phyloP scores from a whole-genome alignment of 2,888 invertebrate species.

The Eumacrocentrus americanus region DNA sequence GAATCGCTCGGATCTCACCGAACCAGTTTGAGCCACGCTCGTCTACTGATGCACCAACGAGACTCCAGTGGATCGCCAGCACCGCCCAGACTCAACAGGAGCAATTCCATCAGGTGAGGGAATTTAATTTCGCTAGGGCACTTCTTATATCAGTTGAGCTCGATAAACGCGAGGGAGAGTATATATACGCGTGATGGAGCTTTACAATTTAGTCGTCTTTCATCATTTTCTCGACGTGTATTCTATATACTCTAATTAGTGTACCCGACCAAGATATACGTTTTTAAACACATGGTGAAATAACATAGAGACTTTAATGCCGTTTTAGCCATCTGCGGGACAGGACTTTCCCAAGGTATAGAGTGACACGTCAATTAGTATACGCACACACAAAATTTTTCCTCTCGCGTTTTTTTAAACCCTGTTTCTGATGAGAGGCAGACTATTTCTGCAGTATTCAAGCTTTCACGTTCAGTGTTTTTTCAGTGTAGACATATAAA shows the following conservation, averaged over 20 bases:
- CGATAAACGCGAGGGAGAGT: too few relatives aligned
- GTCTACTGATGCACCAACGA: constrained; percentile 68
- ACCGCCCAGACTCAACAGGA: constrained; percentile 80
- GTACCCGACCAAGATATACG: not conserved
- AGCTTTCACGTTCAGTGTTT: not conserved
- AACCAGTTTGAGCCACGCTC: constrained; percentile 75
- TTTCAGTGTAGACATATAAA: not conserved
- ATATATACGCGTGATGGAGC: not conserved
- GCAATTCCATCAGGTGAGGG: constrained; percentile 90
- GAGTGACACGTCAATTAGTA: constrained; percentile 25
- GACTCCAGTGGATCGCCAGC: constrained; percentile 67
- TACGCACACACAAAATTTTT: not conserved
- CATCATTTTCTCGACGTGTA: not conserved
- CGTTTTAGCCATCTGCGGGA: constrained; percentile 84
- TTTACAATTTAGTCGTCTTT: not conserved
- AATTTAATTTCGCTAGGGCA: not conserved
- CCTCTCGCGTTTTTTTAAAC: not conserved
- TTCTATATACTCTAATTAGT: constrained; percentile 3
- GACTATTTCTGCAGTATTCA: not conserved
- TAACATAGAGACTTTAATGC: constrained; percentile 48
- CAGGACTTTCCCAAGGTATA: constrained; percentile 92
- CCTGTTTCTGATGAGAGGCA: not conserved
- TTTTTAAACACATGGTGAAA: constrained; percentile 20
- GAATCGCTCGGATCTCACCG: constrained; percentile 79
- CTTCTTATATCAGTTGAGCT: too few relatives aligned